These are phyloP conservation scores for Sus cebifrons DNA, from an alignment of 2,797 vertebrate species.

Conservation along the genomic window DNA sequence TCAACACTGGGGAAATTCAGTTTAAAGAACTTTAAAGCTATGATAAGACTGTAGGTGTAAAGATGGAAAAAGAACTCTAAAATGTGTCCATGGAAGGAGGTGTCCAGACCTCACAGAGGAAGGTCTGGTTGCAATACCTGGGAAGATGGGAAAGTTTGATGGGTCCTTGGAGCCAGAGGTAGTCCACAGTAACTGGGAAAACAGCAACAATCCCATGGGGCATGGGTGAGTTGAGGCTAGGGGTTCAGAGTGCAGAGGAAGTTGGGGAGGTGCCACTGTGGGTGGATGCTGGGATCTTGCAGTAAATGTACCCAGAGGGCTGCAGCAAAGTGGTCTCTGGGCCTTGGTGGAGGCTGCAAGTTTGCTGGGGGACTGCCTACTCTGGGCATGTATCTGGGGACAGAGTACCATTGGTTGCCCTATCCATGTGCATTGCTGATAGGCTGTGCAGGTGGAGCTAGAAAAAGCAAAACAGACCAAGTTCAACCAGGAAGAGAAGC, in stretches of 20 bases:
- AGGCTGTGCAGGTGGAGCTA: background rate
- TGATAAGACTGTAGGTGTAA: background rate
- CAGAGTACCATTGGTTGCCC: background rate
- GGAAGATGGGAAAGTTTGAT: background rate
- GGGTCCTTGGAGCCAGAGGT: background rate
- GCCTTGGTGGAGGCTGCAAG: background rate
- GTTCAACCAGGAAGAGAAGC: background rate
- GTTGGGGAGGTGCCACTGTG: too few species aligned
- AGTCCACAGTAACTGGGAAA: background rate
- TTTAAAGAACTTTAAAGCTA: background rate
- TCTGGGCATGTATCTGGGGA: background rate
- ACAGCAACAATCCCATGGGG: background rate
- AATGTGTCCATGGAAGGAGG: background rate
- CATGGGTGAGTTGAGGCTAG: background rate
- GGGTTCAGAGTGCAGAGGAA: background rate
- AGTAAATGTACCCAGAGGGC: background rate
- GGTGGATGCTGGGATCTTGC: background rate
- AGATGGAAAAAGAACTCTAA: background rate
- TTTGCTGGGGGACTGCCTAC: background rate
- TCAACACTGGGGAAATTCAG: background rate
- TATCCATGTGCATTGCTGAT: accelerated
- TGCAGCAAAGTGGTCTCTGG: background rate
- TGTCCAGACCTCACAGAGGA: background rate
- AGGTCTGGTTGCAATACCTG: background rate
- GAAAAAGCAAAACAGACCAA: background rate